These are phyloP conservation scores for Melanotaenia parkinsoni DNA, from an alignment of 2,797 vertebrate species.

Conservation along the genomic window DNA sequence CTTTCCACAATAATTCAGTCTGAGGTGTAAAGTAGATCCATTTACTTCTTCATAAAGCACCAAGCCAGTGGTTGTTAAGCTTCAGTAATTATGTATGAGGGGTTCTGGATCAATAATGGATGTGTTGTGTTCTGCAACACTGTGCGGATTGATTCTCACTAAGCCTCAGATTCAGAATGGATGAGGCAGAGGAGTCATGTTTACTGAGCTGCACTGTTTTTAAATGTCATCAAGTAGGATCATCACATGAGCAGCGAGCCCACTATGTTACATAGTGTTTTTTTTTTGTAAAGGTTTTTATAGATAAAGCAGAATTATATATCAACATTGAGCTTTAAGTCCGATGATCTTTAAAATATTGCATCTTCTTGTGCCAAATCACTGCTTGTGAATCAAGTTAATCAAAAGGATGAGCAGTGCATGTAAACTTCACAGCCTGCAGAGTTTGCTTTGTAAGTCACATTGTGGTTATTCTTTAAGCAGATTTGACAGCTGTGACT, in stretches of 20 bases:
- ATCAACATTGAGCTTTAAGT: neutral
- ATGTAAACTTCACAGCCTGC: neutral
- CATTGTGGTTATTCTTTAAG: neutral
- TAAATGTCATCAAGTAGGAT: constrained; percentile 59
- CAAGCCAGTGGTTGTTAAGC: constrained; percentile 69
- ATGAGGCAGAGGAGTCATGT: constrained; percentile 67
- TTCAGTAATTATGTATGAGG: constrained; percentile 80
- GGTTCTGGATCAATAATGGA: constrained; percentile 77
- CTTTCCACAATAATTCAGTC: constrained; percentile 51
- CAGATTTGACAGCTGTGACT: constrained; percentile 73
- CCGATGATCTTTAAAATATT: constrained; percentile 8
- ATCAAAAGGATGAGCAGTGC: neutral
- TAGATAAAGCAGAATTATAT: neutral
- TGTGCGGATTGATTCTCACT: constrained; percentile 73
- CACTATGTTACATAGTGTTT: neutral
- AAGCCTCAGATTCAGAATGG: constrained; percentile 50
- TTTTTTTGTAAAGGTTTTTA: constrained; percentile 2
- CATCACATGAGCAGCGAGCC: constrained; percentile 34
- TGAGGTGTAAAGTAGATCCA: constrained; percentile 57
- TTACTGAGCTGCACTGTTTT: constrained; percentile 51
- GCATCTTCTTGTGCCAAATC: neutral
- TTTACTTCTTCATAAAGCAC: constrained; percentile 73
- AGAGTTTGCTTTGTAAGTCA: constrained; percentile 2
- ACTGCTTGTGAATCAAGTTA: neutral
- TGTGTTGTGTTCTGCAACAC: constrained; percentile 68